Evolutionary conservation across 1,140 invertebrate genomes (phyloP).

Genomic region (Drosophila miranda): DNA sequence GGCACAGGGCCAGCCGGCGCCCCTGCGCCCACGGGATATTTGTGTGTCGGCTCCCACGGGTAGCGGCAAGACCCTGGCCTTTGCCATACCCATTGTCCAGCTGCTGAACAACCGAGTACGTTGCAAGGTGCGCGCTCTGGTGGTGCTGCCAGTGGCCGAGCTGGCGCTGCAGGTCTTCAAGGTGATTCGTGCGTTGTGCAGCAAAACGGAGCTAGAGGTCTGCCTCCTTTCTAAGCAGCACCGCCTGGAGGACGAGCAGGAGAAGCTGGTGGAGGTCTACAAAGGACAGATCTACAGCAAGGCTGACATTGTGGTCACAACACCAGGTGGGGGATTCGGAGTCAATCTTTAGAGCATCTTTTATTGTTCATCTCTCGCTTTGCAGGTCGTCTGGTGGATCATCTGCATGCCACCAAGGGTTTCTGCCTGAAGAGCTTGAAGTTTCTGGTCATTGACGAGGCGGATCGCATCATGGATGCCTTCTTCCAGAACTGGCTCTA

Average conservation of each 20-base stretch:
- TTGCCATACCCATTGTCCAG: constrained; percentile 96
- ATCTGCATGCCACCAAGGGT: constrained; percentile 93
- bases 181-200: constrained; percentile 90
- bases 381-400: constrained; percentile 93
- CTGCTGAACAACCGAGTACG: constrained; percentile 78
- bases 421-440: constrained; percentile 91
- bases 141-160: constrained; percentile 96
- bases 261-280: constrained; percentile 88
- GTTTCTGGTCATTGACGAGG: constrained; percentile 97
- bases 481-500: constrained; percentile 95
- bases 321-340: constrained; percentile 84
- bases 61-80: constrained; percentile 98
- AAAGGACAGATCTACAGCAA: constrained; percentile 83
- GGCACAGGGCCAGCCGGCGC: constrained; percentile 84
- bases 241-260: constrained; percentile 89
- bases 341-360: neutral
- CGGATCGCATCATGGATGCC: constrained; percentile 95
- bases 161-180: constrained; percentile 94
- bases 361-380: neutral
- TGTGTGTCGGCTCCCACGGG: constrained; percentile 99
- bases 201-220: constrained; percentile 88
- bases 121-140: constrained; percentile 89
- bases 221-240: constrained; percentile 89
- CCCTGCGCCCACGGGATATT: constrained; percentile 91
- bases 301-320: constrained; percentile 96